Evolutionary conservation across 2,113 vertebrate species (phyloP).

Genomic region (Toxotes jaculatrix): DNA sequence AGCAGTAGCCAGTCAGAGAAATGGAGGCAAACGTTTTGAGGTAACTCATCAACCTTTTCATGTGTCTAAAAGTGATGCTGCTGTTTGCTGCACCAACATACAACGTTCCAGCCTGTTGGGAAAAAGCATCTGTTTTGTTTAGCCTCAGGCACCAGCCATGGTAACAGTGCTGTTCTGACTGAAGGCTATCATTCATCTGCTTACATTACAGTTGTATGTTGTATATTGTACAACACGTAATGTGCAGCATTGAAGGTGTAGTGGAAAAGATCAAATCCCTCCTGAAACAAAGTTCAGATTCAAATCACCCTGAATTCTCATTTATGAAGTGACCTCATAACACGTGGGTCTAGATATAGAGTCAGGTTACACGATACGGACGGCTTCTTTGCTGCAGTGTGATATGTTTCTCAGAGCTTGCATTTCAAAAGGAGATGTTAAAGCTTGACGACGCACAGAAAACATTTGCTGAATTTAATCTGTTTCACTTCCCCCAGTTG

Average conservation of each 20-base stretch:
- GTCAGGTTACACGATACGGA: not conserved
- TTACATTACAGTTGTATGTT: not conserved
- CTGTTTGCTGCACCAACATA: not conserved
- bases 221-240: not conserved
- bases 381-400: not conserved
- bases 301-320: not conserved
- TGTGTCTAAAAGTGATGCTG: not conserved
- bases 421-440: not conserved
- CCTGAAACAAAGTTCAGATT: not conserved
- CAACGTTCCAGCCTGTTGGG: not conserved
- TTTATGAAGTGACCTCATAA: slow-evolving; percentile 1
- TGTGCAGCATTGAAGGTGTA: not conserved
- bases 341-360: not conserved
- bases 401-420: not conserved
- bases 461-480: not conserved
- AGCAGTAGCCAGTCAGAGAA: not conserved
- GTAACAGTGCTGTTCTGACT: slow-evolving; percentile 2
- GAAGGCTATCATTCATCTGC: slow-evolving; percentile 14
- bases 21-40: not conserved
- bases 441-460: not conserved
- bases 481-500: not conserved
- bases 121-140: slow-evolving; percentile 16
- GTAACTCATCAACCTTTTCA: not conserved
- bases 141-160: slow-evolving; percentile 18
- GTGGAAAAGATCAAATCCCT: not conserved